Evolutionary conservation across 2,113 vertebrate genomes (phyloP).

Genomic region (Siphamia tubifer): DNA sequence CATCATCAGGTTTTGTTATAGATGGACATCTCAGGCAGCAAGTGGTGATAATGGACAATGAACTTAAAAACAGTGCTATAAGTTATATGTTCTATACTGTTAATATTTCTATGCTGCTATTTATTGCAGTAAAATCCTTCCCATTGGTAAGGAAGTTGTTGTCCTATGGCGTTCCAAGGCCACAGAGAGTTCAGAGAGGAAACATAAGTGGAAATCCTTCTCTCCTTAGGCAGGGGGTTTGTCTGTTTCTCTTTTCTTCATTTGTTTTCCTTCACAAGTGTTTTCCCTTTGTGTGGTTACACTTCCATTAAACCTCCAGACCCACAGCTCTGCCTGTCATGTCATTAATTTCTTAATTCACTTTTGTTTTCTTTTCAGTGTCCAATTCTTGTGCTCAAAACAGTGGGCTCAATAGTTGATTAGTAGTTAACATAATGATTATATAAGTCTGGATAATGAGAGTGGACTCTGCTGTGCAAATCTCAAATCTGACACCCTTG

Average conservation of each 20-base stretch:
- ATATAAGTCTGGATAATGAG: constrained; percentile 70
- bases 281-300: constrained; percentile 35
- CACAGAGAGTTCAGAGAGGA: constrained; percentile 69
- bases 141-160: constrained; percentile 79
- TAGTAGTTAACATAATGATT: constrained; percentile 72
- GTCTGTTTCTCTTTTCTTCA: constrained; percentile 66
- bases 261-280: constrained; percentile 12
- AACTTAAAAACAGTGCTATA: constrained; percentile 83
- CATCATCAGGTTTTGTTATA: constrained; percentile 72
- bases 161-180: constrained; percentile 71
- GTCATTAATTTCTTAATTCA: constrained; percentile 16
- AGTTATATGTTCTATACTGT: constrained; percentile 77
- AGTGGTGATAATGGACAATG: constrained; percentile 80
- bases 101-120: constrained; percentile 78
- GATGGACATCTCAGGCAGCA: constrained; percentile 78
- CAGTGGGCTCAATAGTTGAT: constrained; percentile 71
- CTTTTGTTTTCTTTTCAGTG: constrained; percentile 17
- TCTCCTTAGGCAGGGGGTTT: constrained; percentile 54
- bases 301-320: constrained; percentile 34
- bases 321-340: constrained; percentile 57
- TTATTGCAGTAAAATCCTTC: constrained; percentile 78
- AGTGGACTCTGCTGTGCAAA: constrained; percentile 76
- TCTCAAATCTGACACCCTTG: constrained; percentile 60
- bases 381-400: constrained; percentile 67
- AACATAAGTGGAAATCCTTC: constrained; percentile 53